Evolutionary conservation across 2,797 vertebrate genomes (phyloP).

Genomic region (Neostethus bicornis): DNA sequence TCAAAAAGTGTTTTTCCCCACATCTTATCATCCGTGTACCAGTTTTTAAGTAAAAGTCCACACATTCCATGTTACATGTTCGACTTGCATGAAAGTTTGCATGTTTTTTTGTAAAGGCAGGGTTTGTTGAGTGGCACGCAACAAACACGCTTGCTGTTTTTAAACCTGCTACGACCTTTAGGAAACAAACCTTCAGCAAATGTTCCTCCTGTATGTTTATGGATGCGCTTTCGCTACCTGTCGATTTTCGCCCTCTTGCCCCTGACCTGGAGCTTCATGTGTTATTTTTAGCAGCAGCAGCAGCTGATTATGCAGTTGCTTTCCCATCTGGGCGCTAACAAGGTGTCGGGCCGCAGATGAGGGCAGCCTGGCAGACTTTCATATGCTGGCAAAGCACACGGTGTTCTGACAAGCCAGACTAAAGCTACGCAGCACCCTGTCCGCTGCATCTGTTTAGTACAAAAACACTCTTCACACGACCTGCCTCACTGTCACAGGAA

Average conservation of each 20-base stretch:
- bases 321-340: conserved; percentile 51
- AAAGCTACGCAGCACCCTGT: conserved; percentile 24
- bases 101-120: too few species aligned
- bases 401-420: conserved; percentile 49
- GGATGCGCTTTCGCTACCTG: conserved; percentile 27
- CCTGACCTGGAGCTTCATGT: conserved; percentile 37
- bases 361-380: conserved; percentile 51
- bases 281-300: conserved; percentile 66
- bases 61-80: too few species aligned
- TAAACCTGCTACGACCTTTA: conserved; percentile 36
- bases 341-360: conserved; percentile 63
- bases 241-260: conserved; percentile 26
- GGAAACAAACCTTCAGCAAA: conserved; percentile 7
- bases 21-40: too few species aligned
- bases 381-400: conserved; percentile 49
- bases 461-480: conserved; percentile 12
- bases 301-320: conserved; percentile 62
- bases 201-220: conserved; percentile 11
- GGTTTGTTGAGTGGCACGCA: too few species aligned
- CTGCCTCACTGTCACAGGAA: not conserved
- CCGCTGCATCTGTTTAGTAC: conserved; percentile 46
- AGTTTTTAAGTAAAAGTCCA: too few species aligned
- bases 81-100: too few species aligned
- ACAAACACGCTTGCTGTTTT: too few species aligned
- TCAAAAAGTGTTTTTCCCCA: too few species aligned